Percentiles rank a stretch among this genome's conserved stretches.
Evolutionary conservation across 2,113 vertebrate species (phyloP).

Genomic region (Steatornis caripensis): DNA sequence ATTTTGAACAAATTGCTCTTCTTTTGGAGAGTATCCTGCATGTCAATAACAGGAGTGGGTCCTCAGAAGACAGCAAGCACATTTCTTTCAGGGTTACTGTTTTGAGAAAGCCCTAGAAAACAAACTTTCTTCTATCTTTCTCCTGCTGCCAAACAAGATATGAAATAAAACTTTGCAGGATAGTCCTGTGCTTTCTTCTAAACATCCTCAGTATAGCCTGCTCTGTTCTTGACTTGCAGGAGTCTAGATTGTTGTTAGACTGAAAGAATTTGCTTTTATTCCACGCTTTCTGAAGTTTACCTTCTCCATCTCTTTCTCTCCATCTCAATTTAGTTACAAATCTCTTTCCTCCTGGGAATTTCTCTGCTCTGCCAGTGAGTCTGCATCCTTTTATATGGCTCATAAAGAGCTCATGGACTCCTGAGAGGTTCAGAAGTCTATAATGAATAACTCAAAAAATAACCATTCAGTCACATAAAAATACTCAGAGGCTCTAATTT

Average conservation of each 20-base stretch:
- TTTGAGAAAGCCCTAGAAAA: neutral
- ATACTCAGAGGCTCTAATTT: conserved; percentile 18
- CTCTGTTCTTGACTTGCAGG: neutral
- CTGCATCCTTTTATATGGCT: conserved; percentile 1
- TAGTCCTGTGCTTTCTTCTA: neutral
- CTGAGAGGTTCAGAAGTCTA: neutral
- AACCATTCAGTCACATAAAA: neutral
- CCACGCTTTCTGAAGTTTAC: conserved; percentile 1
- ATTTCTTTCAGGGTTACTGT: neutral
- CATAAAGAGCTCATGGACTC: conserved; percentile 13
- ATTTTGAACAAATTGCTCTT: neutral
- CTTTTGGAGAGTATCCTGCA: neutral
- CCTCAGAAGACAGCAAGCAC: neutral
- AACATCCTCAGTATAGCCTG: neutral
- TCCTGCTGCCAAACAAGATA: neutral
- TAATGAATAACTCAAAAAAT: conserved; percentile 26
- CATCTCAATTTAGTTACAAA: conserved; percentile 13
- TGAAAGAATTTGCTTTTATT: conserved; percentile 19
- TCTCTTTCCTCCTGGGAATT: conserved; percentile 10
- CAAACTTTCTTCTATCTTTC: neutral
- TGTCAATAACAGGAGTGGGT: neutral
- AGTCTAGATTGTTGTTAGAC: neutral
- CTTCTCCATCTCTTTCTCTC: neutral
- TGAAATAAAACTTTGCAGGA: neutral
- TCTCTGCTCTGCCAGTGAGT: neutral